A percentile compares a stretch with the other conserved stretches of the same genome.
Evolutionary conservation across 2,113 vertebrate species (phyloP).

Genomic region (Spilogale gracilis): DNA sequence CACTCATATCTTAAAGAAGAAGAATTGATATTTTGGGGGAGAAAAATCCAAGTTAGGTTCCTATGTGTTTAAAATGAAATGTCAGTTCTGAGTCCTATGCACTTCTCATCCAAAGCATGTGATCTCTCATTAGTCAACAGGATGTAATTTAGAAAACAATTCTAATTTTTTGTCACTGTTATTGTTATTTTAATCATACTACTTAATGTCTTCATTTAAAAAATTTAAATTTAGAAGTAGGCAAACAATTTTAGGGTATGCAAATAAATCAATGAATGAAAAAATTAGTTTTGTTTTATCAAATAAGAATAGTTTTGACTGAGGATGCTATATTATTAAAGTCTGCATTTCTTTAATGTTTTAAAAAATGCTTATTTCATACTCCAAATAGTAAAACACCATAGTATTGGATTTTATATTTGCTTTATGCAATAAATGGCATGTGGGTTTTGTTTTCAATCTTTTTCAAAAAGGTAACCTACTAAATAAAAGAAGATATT

Average conservation of each 20-base stretch:
- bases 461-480: neutral
- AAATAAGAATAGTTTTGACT: conserved; percentile 45
- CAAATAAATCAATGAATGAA: conserved; percentile 15
- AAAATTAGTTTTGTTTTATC: conserved; percentile 28
- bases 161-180: neutral
- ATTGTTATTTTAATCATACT: conserved; percentile 44
- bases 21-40: neutral
- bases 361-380: conserved; percentile 20
- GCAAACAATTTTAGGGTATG: neutral
- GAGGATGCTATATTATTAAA: neutral
- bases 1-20: neutral
- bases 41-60: neutral
- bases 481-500: neutral
- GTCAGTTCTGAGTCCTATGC: neutral
- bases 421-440: neutral
- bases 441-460: neutral
- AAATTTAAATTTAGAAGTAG: conserved; percentile 35
- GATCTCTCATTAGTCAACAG: neutral
- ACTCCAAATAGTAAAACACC: neutral
- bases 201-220: conserved; percentile 20
- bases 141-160: conserved; percentile 26
- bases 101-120: neutral
- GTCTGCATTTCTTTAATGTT: conserved; percentile 10
- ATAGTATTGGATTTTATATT: neutral
- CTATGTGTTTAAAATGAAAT: neutral